Percentiles rank a stretch among this genome's conserved stretches.
phyloP scores from a whole-genome alignment of 2,888 invertebrate genomes.

The Drosophila limbata region DNA sequence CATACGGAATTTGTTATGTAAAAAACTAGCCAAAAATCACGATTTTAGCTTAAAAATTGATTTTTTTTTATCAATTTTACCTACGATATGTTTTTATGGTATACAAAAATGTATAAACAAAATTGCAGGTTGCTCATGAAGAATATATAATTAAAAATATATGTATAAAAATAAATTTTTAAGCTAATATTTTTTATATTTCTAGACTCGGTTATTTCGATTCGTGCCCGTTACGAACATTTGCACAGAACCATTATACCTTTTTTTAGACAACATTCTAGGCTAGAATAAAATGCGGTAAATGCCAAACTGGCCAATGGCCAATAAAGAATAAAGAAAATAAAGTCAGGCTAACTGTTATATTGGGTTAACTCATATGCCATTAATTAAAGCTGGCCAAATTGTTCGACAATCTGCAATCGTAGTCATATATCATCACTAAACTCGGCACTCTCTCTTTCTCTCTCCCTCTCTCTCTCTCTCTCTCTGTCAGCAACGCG shows the following conservation, averaged over 20 bases:
- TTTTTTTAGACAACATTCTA: not conserved
- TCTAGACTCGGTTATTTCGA: too few species aligned
- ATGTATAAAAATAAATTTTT: too few species aligned
- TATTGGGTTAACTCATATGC: conserved; percentile 34
- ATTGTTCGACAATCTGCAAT: conserved; percentile 48
- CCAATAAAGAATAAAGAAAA: not conserved
- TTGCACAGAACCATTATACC: not conserved
- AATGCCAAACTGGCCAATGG: not conserved
- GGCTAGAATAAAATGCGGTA: not conserved
- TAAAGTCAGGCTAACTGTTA: not conserved
- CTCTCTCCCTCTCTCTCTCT: too few species aligned
- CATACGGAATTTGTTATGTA: too few species aligned
- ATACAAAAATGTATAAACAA: too few species aligned
- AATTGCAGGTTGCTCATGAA: too few species aligned
- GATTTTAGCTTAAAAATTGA: too few species aligned
- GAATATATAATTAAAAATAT: too few species aligned
- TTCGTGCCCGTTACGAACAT: not conserved
- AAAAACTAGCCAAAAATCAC: too few species aligned
- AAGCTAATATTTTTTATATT: too few species aligned
- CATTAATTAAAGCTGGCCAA: conserved; percentile 67
- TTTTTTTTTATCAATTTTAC: too few species aligned
- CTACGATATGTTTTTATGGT: too few species aligned
- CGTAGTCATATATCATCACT: conserved; percentile 36
- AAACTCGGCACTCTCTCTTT: not conserved
- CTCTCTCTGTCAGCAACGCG: conserved; percentile 7